phyloP scores from a whole-genome alignment of 1,140 invertebrate species.

The Drosophila saltans region DNA sequence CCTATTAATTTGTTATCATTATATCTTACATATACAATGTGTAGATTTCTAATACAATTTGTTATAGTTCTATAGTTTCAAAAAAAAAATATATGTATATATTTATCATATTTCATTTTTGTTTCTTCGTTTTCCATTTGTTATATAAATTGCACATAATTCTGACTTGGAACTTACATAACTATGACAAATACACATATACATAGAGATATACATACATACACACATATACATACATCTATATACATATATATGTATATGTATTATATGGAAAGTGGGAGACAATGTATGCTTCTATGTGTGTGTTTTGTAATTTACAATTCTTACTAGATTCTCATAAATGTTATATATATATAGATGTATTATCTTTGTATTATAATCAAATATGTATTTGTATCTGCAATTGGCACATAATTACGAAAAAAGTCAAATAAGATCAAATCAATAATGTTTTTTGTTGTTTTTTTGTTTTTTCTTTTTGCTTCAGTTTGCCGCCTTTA shows the following conservation, averaged over 20 bases:
- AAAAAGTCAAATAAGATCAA: slow-evolving; percentile 45
- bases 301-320: slow-evolving; percentile 49
- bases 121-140: background rate
- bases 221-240: background rate
- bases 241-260: slow-evolving; percentile 15
- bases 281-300: slow-evolving; percentile 6
- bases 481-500: background rate
- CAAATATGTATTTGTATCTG: slow-evolving; percentile 40
- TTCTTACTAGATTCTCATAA: slow-evolving; percentile 52
- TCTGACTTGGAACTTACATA: slow-evolving; percentile 41
- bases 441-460: slow-evolving; percentile 16
- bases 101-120: slow-evolving; percentile 11
- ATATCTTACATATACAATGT: slow-evolving; percentile 20
- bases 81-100: slow-evolving; percentile 6
- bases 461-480: slow-evolving; percentile 13
- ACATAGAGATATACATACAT: slow-evolving; percentile 22
- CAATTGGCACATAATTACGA: slow-evolving; percentile 72
- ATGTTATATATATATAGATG: slow-evolving; percentile 28
- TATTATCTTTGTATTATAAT: slow-evolving; percentile 8
- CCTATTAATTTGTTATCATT: slow-evolving; percentile 5
- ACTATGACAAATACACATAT: slow-evolving; percentile 42
- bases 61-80: slow-evolving; percentile 5
- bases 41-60: slow-evolving; percentile 13
- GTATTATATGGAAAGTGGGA: slow-evolving; percentile 2
- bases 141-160: slow-evolving; percentile 70